A percentile compares a stretch with the other conserved stretches of the same genome.
These are phyloP conservation scores for Dreissena polymorpha DNA, from an alignment of 1,140 invertebrate species.

Conservation along the genomic window DNA sequence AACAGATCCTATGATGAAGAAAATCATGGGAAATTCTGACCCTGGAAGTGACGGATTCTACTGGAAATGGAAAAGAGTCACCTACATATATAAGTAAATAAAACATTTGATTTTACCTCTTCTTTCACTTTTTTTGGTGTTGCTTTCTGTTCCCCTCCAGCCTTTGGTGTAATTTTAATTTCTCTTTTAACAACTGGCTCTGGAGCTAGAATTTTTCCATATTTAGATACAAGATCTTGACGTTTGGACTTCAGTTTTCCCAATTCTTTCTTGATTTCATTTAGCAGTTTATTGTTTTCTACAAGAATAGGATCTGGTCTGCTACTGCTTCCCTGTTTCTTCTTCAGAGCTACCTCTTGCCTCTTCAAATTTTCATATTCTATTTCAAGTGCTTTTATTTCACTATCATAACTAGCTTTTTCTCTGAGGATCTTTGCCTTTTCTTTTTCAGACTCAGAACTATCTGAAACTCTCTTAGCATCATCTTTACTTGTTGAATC, in stretches of 20 bases:
- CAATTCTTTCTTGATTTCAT: conserved; percentile 70
- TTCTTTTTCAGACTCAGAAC: conserved; percentile 50
- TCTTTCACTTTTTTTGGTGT: conserved; percentile 41
- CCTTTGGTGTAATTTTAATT: conserved; percentile 26
- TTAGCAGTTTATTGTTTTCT: conserved; percentile 75
- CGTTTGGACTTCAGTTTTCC: conserved; percentile 16
- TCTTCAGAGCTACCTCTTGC: conserved; percentile 76
- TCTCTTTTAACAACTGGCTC: conserved; percentile 7
- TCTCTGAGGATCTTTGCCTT: conserved; percentile 62
- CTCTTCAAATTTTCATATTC: conserved; percentile 69
- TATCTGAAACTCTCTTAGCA: not conserved
- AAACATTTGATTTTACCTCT: conserved; percentile 19
- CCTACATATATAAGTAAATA: too few species aligned
- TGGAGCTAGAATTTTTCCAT: not conserved
- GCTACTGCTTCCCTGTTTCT: conserved; percentile 71
- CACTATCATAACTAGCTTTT: conserved; percentile 30
- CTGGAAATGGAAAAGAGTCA: too few species aligned
- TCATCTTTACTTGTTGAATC: not conserved
- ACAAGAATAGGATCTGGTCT: conserved; percentile 75
- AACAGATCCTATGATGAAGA: too few species aligned
- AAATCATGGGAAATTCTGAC: too few species aligned
- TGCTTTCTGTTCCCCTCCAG: conserved; percentile 21
- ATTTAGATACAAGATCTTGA: conserved; percentile 12
- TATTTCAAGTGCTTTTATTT: conserved; percentile 61
- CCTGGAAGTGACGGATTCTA: too few species aligned